These are phyloP conservation scores for Riptortus pedestris DNA, from an alignment of 1,140 invertebrate species.

Conservation along the genomic window DNA sequence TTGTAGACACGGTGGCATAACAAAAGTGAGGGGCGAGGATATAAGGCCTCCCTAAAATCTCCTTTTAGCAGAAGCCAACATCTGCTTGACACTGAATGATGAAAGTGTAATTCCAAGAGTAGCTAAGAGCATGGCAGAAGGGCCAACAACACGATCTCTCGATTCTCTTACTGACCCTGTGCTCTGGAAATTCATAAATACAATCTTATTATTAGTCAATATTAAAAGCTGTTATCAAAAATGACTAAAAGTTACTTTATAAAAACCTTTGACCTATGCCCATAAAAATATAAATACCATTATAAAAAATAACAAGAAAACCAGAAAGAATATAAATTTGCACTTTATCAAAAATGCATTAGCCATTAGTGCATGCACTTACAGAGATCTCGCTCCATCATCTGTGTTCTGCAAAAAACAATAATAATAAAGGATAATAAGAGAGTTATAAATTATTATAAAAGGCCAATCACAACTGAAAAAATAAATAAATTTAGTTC, in stretches of 20 bases:
- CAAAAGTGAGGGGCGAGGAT: too few species aligned
- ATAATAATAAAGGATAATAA: too few species aligned
- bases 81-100: constrained; percentile 49
- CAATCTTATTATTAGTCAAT: too few species aligned
- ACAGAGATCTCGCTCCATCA: too few species aligned
- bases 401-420: too few species aligned
- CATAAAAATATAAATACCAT: background rate
- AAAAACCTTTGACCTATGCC: background rate
- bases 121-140: constrained; percentile 45
- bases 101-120: constrained; percentile 46
- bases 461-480: too few species aligned
- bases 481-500: too few species aligned
- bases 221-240: too few species aligned
- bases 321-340: background rate
- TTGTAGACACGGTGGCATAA: too few species aligned
- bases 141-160: constrained; percentile 37
- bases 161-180: background rate
- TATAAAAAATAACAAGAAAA: background rate
- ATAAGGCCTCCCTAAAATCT: constrained; percentile 15
- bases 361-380: background rate
- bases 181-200: background rate
- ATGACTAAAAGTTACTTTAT: background rate
- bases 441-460: too few species aligned
- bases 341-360: background rate
- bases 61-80: constrained; percentile 35